A percentile compares a stretch with the other conserved stretches of the same genome.
These are phyloP conservation scores for Pomacea canaliculata DNA, from an alignment of 2,888 invertebrate genomes.

Conservation along the genomic window DNA sequence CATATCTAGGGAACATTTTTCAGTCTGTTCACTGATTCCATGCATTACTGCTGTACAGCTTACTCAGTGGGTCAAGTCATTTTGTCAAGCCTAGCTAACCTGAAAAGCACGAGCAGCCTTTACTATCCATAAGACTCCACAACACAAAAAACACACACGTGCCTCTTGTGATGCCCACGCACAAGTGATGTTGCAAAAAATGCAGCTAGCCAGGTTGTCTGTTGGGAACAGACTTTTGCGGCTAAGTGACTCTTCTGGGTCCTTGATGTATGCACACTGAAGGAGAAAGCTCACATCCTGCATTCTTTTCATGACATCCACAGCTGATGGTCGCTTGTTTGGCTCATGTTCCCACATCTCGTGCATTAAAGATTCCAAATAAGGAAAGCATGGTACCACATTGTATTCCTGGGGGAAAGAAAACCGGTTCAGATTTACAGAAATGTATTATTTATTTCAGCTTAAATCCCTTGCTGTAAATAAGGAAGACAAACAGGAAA, in stretches of 20 bases:
- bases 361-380: constrained; percentile 51
- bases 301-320: constrained; percentile 42
- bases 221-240: constrained; percentile 27
- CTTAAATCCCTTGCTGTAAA: no score
- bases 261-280: constrained; percentile 38
- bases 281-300: constrained; percentile 47
- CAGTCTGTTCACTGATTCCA: no score
- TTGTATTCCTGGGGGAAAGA: constrained; percentile 43
- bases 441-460: no score
- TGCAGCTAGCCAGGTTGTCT: neutral
- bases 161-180: constrained; percentile 27
- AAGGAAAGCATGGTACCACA: constrained; percentile 50
- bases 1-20: no score
- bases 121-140: neutral
- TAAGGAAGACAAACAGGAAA: no score
- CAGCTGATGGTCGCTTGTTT: constrained; percentile 47
- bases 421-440: neutral
- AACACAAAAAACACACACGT: neutral
- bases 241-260: neutral
- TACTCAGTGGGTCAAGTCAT: no score
- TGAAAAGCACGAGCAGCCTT: no score
- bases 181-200: constrained; percentile 28
- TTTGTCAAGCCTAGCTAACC: no score
- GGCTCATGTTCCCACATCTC: constrained; percentile 50
- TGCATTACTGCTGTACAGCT: no score